Evolutionary conservation across 2,797 vertebrate species (phyloP).

Genomic region (Toxotes lorentzi): DNA sequence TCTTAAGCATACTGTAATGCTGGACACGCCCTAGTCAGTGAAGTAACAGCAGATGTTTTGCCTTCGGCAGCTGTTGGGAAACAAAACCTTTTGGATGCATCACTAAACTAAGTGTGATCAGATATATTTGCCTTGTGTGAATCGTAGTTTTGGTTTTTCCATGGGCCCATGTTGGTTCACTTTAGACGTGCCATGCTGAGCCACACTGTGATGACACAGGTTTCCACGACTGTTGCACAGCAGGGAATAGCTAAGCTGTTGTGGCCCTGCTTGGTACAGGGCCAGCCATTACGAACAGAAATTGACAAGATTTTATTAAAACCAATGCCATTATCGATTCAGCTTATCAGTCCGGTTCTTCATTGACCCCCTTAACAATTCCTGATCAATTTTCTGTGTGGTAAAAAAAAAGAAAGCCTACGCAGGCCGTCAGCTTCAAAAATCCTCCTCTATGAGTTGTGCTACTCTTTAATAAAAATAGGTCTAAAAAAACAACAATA

Average conservation of each 20-base stretch:
- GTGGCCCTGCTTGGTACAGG: background rate
- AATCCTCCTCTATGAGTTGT: background rate
- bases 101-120: constrained; percentile 9
- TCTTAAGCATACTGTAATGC: constrained; percentile 6
- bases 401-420: too few species aligned
- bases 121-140: constrained; percentile 3
- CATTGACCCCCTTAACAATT: too few species aligned
- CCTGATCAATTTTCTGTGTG: too few species aligned
- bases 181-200: background rate
- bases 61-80: constrained; percentile 29
- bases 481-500: too few species aligned
- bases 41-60: constrained; percentile 34
- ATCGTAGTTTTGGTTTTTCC: background rate
- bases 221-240: background rate
- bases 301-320: too few species aligned
- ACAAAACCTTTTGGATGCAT: background rate
- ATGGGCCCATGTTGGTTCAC: background rate
- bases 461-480: background rate
- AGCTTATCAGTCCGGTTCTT: too few species aligned
- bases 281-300: background rate
- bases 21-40: constrained; percentile 13
- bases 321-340: too few species aligned
- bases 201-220: background rate
- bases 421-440: too few species aligned
- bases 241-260: background rate